Evolutionary conservation across 1,140 invertebrate species (phyloP), one percentile per base, ranked within the genome.

Genomic region (Panagrolaimus sp.): DNA sequence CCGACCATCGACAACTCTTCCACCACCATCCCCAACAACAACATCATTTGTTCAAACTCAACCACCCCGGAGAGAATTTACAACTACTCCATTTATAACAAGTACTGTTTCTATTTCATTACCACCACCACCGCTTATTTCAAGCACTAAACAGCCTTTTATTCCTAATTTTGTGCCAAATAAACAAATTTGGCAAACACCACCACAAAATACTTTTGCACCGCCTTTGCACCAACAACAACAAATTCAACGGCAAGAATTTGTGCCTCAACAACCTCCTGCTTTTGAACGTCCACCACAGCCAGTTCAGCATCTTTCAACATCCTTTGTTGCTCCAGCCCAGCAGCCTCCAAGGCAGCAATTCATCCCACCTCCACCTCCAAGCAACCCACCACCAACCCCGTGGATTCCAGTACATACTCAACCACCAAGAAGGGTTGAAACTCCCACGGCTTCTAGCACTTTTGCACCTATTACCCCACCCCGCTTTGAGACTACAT

Each of bases 171-270:
- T n/a, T 65, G 32, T 43, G 64, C 64, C 64, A 47, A 45, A 17
- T 65, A 14, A 65, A 4, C 12, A 26, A n/a, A 65, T 5, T 14
- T 65, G 43, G 43, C n/a, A 17, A 14, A 15, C 64, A 47, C n/a
- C 1, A 47, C n/a, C 64, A 47, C n/a, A n/a, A n/a, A 43, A 17
- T 47, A n/a, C 64, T 65, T 6, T 65, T 47, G 38, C 38, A 21
- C 64, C 21, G 24, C 38, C 64, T n/a, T 28, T n/a, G 12, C 32
- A 3, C 17, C n/a, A 5, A 52, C 64, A 65, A 15, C 1, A 32
- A 65, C n/a, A 2, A 8, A 5, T 28, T 14, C 64, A 12, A 15
- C n/a, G n/a, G n/a, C 14, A 38, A 38, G 7, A 7, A 2, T 32
- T 38, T 17, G 55, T 43, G 43, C 7, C 28, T 15, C 38, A n/a